These are phyloP conservation scores for Heliornis fulica DNA, from an alignment of 2,113 vertebrate genomes.

Conservation along the genomic window DNA sequence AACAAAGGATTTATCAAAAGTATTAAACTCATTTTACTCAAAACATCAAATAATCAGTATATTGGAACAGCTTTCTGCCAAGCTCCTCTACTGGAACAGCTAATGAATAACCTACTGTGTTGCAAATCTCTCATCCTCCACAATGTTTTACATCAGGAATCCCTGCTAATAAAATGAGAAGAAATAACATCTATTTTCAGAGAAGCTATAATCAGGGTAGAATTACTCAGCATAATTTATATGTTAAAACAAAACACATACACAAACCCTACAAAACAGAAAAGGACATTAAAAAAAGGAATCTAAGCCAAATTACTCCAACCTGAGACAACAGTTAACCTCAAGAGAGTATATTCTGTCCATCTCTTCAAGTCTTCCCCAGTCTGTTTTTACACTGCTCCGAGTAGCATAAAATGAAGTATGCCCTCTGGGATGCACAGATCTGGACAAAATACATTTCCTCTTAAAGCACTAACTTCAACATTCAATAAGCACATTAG, in stretches of 20 bases:
- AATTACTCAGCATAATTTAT: conserved; percentile 21
- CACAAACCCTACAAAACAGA: not conserved
- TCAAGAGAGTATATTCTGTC: not conserved
- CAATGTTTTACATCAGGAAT: conserved; percentile 31
- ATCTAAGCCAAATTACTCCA: not conserved
- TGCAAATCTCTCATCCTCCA: conserved; percentile 12
- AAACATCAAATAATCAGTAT: conserved; percentile 33
- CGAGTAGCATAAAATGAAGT: not conserved
- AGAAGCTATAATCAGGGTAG: not conserved
- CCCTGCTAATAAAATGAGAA: conserved; percentile 15
- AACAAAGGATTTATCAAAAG: conserved; percentile 25
- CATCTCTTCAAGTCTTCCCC: not conserved
- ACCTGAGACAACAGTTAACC: conserved; percentile 1
- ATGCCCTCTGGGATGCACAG: not conserved
- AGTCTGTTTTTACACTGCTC: not conserved
- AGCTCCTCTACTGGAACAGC: not conserved
- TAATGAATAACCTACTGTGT: conserved; percentile 49
- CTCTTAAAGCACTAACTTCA: not conserved
- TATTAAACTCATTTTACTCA: not conserved
- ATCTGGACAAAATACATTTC: not conserved
- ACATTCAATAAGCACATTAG: not conserved
- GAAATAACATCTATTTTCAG: conserved; percentile 6
- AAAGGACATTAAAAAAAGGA: conserved; percentile 9
- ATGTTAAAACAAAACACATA: not conserved
- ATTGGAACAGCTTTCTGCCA: conserved; percentile 2